These are phyloP conservation scores for Trachelus stipa DNA, from an alignment of 2,888 invertebrate species.

Conservation along the genomic window DNA sequence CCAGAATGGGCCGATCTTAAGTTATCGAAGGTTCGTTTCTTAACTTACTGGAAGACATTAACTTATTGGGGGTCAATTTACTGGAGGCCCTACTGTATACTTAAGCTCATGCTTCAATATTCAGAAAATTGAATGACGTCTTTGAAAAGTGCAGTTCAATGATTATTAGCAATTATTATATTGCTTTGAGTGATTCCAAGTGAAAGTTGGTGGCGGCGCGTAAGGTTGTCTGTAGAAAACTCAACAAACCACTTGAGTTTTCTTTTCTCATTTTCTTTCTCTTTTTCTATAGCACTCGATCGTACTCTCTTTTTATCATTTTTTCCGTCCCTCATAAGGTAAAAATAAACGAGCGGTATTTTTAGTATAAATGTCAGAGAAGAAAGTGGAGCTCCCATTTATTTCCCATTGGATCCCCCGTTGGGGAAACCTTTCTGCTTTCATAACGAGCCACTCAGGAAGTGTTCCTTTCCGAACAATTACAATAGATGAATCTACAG, in stretches of 20 bases:
- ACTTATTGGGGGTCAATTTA: too few relatives aligned
- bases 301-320: neutral
- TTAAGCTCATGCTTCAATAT: neutral
- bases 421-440: neutral
- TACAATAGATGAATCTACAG: neutral
- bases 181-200: neutral
- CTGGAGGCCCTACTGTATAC: neutral
- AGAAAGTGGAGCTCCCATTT: neutral
- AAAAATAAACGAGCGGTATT: neutral
- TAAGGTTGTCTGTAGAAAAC: too few relatives aligned
- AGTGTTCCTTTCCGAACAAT: neutral
- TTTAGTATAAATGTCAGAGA: neutral
- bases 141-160: neutral
- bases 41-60: too few relatives aligned
- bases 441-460: neutral
- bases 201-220: too few relatives aligned
- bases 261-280: too few relatives aligned
- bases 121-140: neutral
- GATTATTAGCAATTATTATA: neutral
- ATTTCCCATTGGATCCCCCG: neutral
- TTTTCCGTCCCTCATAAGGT: neutral
- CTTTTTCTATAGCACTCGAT: too few relatives aligned
- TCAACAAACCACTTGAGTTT: too few relatives aligned
- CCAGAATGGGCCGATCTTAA: too few relatives aligned
- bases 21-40: too few relatives aligned